Evolutionary conservation across 2,797 vertebrate genomes (phyloP), one percentile per base, ranked within the genome.

Genomic region (Galago senegalensis): DNA sequence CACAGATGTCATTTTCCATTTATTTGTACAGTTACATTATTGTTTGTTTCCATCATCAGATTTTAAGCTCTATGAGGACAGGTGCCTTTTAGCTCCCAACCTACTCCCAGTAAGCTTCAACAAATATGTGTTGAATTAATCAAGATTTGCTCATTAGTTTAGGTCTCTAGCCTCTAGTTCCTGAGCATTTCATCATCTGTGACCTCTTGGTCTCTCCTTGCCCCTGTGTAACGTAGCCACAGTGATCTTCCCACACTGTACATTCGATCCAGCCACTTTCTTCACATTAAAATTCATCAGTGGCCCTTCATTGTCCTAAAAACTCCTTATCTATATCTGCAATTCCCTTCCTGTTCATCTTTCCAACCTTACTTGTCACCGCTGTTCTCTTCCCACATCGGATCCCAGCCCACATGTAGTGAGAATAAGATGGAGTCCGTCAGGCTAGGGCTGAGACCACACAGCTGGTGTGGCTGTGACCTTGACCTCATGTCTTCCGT

Each of bases 51-150:
- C 18, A 29, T 31, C 16, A 58, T 49, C 27, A 58, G 25, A 63
- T 87, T 91, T 84, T 92, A 90, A 97, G 53, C 31, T 87, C 72
- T 81, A 3, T 37, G 21, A 49, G 21, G 21, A 29, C 14, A 83
- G 18, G 16, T 76, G n/a, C 9, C 25, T 58, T 88, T 90, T 56
- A 88, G 31, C 69, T 76, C 46, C 72, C 31, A 72, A 3, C 37
- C 63, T 72, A 49, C 77, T 88, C 79, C 63, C 63, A 61, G 16
- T 40, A n/a, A 92, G 58, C 12, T 9, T 56, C 34, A 56, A 17
- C 23, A 82, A 72, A 43, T 43, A 72, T 29, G 3, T 34, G 40
- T 67, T 56, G 49, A 95, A 31, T 95, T 81, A 23, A 76, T 72
- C 53, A 76, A 18, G 23, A 60, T 29, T 27, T 60, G 23, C 29